Conservation (phyloP, 92 coral and sea anemone species). For the Parazoanthus atlanticus region DNA sequence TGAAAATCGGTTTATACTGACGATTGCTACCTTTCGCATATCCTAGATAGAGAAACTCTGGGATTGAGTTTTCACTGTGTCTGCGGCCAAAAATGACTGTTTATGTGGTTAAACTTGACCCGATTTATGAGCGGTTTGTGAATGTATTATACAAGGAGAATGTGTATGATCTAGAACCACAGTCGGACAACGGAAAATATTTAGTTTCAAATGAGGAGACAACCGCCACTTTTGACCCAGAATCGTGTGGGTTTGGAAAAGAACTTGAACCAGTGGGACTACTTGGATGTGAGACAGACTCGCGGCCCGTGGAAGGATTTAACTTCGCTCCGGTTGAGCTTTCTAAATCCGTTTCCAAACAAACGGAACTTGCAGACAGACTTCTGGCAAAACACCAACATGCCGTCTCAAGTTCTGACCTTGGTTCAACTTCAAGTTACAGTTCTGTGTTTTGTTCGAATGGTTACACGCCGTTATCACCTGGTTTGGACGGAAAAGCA, state of each 20-base stretch:
- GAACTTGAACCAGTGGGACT: background rate
- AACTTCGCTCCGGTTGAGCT: background rate
- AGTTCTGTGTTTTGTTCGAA: background rate
- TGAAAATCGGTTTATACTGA: background rate
- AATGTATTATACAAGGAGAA: constrained; percentile 31
- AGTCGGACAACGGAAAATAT: background rate
- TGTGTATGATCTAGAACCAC: background rate
- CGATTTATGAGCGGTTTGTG: constrained; percentile 29
- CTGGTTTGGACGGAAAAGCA: background rate
- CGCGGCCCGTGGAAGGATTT: background rate
- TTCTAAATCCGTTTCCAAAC: constrained; percentile 27
- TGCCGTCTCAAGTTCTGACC: background rate
- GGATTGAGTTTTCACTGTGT: background rate
- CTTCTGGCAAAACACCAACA: background rate
- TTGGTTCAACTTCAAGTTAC: constrained; percentile 13
- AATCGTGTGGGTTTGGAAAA: background rate
- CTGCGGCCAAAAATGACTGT: constrained; percentile 17
- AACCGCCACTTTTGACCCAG: background rate
- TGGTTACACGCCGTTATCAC: background rate
- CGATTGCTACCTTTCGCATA: background rate
- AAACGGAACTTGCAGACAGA: background rate
- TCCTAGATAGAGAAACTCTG: background rate
- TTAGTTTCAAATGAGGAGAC: constrained; percentile 11
- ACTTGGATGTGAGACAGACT: background rate
- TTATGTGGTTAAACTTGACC: constrained; percentile 19